phyloP scores from a whole-genome alignment of 2,113 vertebrate genomes.

The Rhizomys pruinosus region DNA sequence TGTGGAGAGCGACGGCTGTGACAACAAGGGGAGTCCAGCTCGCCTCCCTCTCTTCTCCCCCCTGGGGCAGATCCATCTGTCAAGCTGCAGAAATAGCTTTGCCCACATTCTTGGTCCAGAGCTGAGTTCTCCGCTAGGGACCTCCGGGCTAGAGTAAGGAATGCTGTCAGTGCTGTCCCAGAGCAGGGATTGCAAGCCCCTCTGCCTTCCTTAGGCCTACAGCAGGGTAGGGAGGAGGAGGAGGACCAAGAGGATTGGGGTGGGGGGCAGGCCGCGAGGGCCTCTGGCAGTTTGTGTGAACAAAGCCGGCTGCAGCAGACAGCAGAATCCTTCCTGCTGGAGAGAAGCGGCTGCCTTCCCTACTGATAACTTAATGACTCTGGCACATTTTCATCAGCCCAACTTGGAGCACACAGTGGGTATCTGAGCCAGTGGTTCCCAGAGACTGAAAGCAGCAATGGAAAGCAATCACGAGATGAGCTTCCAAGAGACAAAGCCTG shows the following conservation, averaged over 20 bases:
- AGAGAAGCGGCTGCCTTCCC: conserved; percentile 78
- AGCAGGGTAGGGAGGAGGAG: neutral
- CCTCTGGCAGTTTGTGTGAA: conserved; percentile 66
- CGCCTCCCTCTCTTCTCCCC: conserved; percentile 68
- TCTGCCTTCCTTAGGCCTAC: neutral
- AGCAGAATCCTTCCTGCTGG: conserved; percentile 78
- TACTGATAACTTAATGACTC: conserved; percentile 83
- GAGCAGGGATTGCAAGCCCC: neutral
- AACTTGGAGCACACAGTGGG: conserved; percentile 80
- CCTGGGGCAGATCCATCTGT: conserved; percentile 76
- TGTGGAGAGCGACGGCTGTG: conserved; percentile 36
- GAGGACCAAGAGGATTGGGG: neutral
- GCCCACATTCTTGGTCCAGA: conserved; percentile 60
- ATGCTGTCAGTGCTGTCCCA: conserved; percentile 59
- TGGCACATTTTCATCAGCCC: conserved; percentile 81
- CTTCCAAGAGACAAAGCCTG: conserved; percentile 65
- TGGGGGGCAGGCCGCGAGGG: too few relatives aligned
- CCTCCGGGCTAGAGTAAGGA: conserved; percentile 47
- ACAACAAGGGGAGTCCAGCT: conserved; percentile 67
- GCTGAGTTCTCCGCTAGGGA: conserved; percentile 57
- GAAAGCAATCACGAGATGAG: conserved; percentile 78
- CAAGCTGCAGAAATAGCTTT: conserved; percentile 72
- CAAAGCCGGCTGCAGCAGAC: conserved; percentile 74
- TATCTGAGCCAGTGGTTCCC: conserved; percentile 79
- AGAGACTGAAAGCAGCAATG: conserved; percentile 70